Percentiles rank a stretch among this genome's conserved stretches.
Conservation (phyloP, 2,797 vertebrate species). For the Neomorphus geoffroyi region DNA sequence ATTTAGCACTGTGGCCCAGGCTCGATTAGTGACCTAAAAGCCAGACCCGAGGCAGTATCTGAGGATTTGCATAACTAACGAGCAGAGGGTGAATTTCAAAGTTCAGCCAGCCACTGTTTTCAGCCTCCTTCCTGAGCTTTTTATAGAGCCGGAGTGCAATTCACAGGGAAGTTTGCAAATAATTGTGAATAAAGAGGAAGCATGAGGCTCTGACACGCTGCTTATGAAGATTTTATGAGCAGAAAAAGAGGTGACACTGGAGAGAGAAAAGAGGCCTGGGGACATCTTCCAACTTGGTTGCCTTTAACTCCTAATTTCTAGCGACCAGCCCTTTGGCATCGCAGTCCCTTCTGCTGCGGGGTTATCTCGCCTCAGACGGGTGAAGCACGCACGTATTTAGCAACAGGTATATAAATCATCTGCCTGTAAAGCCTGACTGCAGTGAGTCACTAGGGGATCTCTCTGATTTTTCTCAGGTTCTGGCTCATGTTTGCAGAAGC, state of each 20-base stretch:
- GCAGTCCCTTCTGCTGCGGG: neutral
- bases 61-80: constrained; percentile 51
- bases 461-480: neutral
- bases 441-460: neutral
- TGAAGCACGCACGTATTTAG: neutral
- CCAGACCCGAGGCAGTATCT: neutral
- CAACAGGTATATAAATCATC: neutral
- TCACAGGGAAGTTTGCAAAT: constrained; percentile 63
- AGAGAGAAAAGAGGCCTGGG: neutral
- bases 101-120: neutral
- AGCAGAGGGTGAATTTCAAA: constrained; percentile 54
- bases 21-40: constrained; percentile 43
- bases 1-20: neutral
- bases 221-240: constrained; percentile 41
- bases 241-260: constrained; percentile 17
- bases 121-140: constrained; percentile 46
- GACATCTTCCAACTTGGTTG: neutral
- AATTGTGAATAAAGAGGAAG: constrained; percentile 50
- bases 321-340: fast-evolving
- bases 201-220: constrained; percentile 2
- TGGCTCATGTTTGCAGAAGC: neutral
- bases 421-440: neutral
- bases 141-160: constrained; percentile 53
- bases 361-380: neutral
- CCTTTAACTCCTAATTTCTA: neutral